Evolutionary conservation across 1,140 invertebrate genomes (phyloP), one percentile per base, ranked within the genome.

Genomic region (Rhopalosiphum padi): DNA sequence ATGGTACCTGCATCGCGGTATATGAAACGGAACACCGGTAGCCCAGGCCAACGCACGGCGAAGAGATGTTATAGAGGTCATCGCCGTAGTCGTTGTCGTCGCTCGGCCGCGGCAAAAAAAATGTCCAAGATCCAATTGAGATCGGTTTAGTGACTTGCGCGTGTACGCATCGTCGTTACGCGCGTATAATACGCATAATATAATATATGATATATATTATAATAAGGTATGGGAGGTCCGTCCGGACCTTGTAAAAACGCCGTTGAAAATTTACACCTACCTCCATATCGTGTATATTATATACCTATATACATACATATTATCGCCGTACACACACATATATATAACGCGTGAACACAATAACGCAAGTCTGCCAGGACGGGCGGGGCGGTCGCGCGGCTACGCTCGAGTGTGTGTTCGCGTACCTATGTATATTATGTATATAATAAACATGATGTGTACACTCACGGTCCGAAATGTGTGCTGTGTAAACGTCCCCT

Each of bases 191-290:
- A 46, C 25, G 23, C 18, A 51, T 85, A 41, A 22, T 0, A 11
- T 23, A 25, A 46, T 86, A 46, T 37, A 37, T 37, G n/a, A 30
- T n/a, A 6, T n/a, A 11, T 41, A 21, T 25, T 41, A 21, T 25
- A 46, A 15, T 46, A 46, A 51, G 48, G 48, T 30, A 86, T 43
- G 87, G 87, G 87, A 89, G 87, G 48, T 89, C 87, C n/a, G 87
- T 37, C 48, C 87, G 48, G 6, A 48, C 21, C 48, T 89, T 89
- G 87, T 53, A 89, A 85, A 83, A 83, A 48, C 35, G 87, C n/a
- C 87, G 87, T 89, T 53, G 87, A 89, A 89, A 60, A 90, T 90
- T 60, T 60, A 90, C 88, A 60, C 88, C 88, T 60, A 60, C 55
- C 22, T 77, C 30, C 60, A 22, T 30, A 11, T 30, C 11, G 18